These are phyloP conservation scores for Epinephelus cyanopodus DNA, from an alignment of 2,113 vertebrate species.

Conservation along the genomic window DNA sequence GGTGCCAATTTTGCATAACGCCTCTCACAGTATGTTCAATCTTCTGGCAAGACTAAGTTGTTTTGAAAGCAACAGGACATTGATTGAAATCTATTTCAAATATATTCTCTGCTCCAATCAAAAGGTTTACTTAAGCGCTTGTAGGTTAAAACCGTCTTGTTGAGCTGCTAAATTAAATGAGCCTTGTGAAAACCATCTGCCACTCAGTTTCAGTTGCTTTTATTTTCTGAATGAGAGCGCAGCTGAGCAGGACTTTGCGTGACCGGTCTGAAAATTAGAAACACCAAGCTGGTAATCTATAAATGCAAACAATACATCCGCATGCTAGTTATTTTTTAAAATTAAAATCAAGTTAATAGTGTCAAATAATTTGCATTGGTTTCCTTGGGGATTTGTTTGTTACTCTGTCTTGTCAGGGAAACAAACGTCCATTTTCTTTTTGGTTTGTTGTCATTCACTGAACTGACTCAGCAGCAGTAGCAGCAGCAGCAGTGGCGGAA, in stretches of 20 bases:
- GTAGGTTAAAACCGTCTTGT: slow-evolving; percentile 63
- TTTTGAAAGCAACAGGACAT: slow-evolving; percentile 43
- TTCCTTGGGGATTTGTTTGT: slow-evolving; percentile 9
- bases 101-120: slow-evolving; percentile 51
- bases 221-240: slow-evolving; percentile 60
- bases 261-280: slow-evolving; percentile 24
- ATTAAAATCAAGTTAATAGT: slow-evolving; percentile 4
- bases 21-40: slow-evolving; percentile 25
- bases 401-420: slow-evolving; percentile 4
- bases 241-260: slow-evolving; percentile 11
- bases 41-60: slow-evolving; percentile 10
- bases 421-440: slow-evolving; percentile 44
- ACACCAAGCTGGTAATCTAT: slow-evolving; percentile 19
- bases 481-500: slow-evolving; percentile 54
- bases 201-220: slow-evolving; percentile 20
- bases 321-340: background rate
- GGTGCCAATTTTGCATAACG: slow-evolving; percentile 29
- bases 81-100: slow-evolving; percentile 62
- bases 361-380: background rate
- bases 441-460: slow-evolving; percentile 60
- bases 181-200: slow-evolving; percentile 70
- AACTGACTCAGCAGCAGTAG: slow-evolving; percentile 69
- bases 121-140: slow-evolving; percentile 58
- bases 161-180: slow-evolving; percentile 68
- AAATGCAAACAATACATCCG: slow-evolving; percentile 12